A percentile compares a stretch with the other conserved stretches of the same genome.
Evolutionary conservation across 2,113 vertebrate species (phyloP).

Genomic region (Ivindomyrus marchei): DNA sequence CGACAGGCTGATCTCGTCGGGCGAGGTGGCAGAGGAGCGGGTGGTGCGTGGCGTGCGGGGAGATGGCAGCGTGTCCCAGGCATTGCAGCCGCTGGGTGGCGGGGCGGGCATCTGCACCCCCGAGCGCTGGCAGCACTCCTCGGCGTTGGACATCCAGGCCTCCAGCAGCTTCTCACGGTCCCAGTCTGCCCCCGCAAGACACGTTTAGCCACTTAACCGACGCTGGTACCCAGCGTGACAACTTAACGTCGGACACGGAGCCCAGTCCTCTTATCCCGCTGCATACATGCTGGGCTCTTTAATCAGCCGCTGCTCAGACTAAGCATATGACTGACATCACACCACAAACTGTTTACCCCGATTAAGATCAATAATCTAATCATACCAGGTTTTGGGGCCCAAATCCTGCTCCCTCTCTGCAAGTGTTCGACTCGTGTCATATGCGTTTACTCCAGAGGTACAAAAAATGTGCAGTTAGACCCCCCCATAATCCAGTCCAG

Average conservation of each 20-base stretch:
- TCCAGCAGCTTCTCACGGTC: constrained; percentile 95
- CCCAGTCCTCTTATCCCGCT: neutral
- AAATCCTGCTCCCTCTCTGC: neutral
- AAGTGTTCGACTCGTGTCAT: neutral
- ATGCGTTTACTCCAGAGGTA: neutral
- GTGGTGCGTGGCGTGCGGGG: constrained; percentile 87
- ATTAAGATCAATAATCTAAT: neutral
- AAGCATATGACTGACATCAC: neutral
- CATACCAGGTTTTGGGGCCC: neutral
- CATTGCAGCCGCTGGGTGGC: constrained; percentile 87
- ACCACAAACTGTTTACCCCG: neutral
- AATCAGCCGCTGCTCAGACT: neutral
- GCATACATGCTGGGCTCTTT: neutral
- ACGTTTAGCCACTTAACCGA: neutral
- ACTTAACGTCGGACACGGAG: neutral
- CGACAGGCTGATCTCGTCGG: constrained; percentile 85
- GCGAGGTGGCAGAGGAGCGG: constrained; percentile 84
- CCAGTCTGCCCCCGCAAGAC: constrained; percentile 71
- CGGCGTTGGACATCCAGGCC: constrained; percentile 93
- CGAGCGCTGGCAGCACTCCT: constrained; percentile 92
- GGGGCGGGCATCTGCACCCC: constrained; percentile 94
- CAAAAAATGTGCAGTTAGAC: neutral
- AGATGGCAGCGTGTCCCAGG: constrained; percentile 93
- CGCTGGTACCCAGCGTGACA: neutral
- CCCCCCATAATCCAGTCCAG: neutral